Base-by-base conservation (phyloP, 2,797 vertebrate species). In the Platyrinchus mystaceus region DNA sequence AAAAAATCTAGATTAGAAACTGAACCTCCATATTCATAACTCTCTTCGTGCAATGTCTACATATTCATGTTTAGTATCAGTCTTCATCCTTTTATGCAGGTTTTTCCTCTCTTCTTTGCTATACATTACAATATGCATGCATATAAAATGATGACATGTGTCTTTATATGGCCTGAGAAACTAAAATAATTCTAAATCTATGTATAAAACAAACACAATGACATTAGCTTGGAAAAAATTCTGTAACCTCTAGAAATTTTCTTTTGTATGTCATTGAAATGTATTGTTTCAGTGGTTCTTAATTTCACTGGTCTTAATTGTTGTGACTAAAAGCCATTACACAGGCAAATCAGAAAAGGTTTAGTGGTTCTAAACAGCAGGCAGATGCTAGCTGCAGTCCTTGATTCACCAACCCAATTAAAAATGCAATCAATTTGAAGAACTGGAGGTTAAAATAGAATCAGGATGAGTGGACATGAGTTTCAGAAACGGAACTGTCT, bases 361-460 rank as follows among this genome's bases (percentile, higher is more conserved):
- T 37, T 68, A 16, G 28, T 91, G 28, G 32, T 82, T 90, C 68
- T 81, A 74, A 96, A 92, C 46, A 83, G 36, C 59, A 84, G 75
- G 43, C 74, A 94, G 58, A 84, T 11, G 46, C 21, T 89, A 92
- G 56, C 30, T 81, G 34, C 55, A 84, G 41, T 75, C 28, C 14
- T 86, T 95, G 83, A 73, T 67, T 22, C 12, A 91, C 18, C 19
- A 91, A 55, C 14, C 36, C 41, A 94, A 92, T 95, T 96, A 94
- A 96, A 96, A 97, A 94, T 87, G 10, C 46, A 93, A 95, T 87
- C 37, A 87, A 43, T 63, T 87, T 94, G 81, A 77, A 96, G 79
- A 96, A 95, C 7, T 76, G 7, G 23, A 87, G 9, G 49, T 69
- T 75, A 77, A 90, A 94, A 94, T 69, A 93, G 46, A 93, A 92